Conservation (phyloP, 2,888 invertebrate species). For the Portevinia maculata region DNA sequence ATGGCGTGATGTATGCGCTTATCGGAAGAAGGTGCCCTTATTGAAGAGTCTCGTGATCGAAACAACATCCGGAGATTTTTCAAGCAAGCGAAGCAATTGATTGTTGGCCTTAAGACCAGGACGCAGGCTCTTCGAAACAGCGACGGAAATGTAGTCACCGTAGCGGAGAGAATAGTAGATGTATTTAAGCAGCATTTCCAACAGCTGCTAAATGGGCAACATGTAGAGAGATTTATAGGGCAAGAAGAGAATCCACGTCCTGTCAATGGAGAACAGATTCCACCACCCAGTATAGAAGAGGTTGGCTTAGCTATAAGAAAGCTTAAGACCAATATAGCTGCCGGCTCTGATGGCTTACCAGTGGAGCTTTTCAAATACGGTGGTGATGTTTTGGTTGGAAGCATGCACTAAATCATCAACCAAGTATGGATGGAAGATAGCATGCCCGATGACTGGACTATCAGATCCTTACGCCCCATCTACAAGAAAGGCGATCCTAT, state of each 20-base stretch:
- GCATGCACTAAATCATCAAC: background rate
- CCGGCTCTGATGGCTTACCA: too few relatives aligned
- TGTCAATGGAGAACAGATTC: background rate
- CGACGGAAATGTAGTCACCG: background rate
- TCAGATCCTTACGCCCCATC: background rate
- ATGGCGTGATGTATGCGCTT: too few relatives aligned
- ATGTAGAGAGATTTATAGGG: slow-evolving; percentile 9
- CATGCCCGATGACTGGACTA: background rate
- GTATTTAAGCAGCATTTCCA: slow-evolving; percentile 13
- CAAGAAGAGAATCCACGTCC: slow-evolving; percentile 5
- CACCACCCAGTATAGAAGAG: too few relatives aligned
- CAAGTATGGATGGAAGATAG: background rate
- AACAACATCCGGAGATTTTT: background rate
- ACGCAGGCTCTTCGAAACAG: slow-evolving; percentile 21
- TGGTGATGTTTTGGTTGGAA: too few relatives aligned
- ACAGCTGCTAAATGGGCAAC: slow-evolving; percentile 1
- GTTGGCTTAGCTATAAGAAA: too few relatives aligned
- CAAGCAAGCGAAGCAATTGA: background rate
- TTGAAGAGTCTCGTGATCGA: background rate
- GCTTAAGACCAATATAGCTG: too few relatives aligned
- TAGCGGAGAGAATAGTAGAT: slow-evolving; percentile 1
- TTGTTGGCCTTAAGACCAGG: slow-evolving; percentile 4
- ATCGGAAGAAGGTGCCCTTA: too few relatives aligned
- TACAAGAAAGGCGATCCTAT: too few relatives aligned
- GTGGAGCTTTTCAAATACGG: too few relatives aligned